These are phyloP conservation scores for Argynnis bischoffii DNA, from an alignment of 2,888 invertebrate species.

Conservation along the genomic window DNA sequence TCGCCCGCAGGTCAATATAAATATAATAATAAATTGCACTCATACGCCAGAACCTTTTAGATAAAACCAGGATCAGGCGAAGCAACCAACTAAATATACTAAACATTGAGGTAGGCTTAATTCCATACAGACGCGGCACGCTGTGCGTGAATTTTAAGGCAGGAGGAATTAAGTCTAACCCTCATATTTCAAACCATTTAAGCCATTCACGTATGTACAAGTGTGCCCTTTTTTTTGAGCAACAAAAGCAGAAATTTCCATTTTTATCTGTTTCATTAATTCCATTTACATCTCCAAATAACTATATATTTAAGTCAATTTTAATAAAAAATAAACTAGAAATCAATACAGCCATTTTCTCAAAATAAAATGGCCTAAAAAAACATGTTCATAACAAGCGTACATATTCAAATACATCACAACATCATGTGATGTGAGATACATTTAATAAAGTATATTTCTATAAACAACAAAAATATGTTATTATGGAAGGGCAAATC, in stretches of 20 bases:
- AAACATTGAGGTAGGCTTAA: conserved; percentile 16
- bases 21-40: neutral
- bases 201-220: conserved; percentile 1
- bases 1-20: too few species aligned
- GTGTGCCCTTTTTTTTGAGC: neutral
- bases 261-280: neutral
- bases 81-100: neutral
- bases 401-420: neutral
- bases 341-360: too few species aligned
- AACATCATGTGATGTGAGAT: neutral
- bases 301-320: too few species aligned
- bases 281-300: too few species aligned
- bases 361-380: too few species aligned
- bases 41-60: neutral
- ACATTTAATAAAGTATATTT: neutral
- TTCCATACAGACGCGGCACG: neutral
- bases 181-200: conserved; percentile 13
- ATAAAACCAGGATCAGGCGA: neutral
- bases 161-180: neutral
- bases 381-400: too few species aligned
- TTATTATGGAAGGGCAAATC: conserved; percentile 7
- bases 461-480: neutral
- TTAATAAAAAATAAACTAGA: too few species aligned
- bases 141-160: neutral
- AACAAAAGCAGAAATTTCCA: neutral